Base-by-base conservation (phyloP, 2,888 invertebrate genomes). In the Hemicrepidius hirtus region DNA sequence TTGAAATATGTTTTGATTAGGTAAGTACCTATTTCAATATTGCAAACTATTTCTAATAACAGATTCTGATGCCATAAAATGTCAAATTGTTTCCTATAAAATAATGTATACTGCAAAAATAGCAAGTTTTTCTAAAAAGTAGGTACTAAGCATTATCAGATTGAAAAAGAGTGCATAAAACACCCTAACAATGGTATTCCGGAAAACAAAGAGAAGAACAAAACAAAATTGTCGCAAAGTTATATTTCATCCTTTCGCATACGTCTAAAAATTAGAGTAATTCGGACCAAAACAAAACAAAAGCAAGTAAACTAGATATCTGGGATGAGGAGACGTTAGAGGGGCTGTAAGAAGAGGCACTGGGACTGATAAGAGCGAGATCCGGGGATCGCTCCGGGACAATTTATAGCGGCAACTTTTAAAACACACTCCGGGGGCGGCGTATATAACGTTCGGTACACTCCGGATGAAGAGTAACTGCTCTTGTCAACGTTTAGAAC, bases 361-460 rank as follows among this genome's bases (percentile, higher is more conserved):
- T 81, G 82, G 84, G 81, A 84, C 85, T 84, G 86, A 86, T 86
- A 86, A 86, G 85, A 81, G 77, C 80, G 81, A 85, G 84, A 86
- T 85, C 84, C 85, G 85, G 83, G 86, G 86, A 86, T 86, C 86
- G 86, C 86, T 86, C 80, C 84, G 85, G 86, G 85, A 85, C 86
- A 85, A 87, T 86, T 86, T 86, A 86, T 86, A 82, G 86, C 85
- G 84, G 85, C 85, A 86, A 86, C 85, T 86, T 86, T 86, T 86
- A 86, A 86, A 86, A 86, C 85, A 86, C 85, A 85, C 85, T 84
- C 84, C 82, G 81, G 85, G 83, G 85, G 84, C 83, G 82, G 81
- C 82, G 84, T 84, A 84, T 84, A 84, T 85, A 82, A 84, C 83
- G 83, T 85, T 84, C 82, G 84, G 85, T 85, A 84, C 84, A 84